Evolutionary conservation across 2,888 invertebrate genomes (phyloP).

Genomic region (Ceratothoa steindachneri): DNA sequence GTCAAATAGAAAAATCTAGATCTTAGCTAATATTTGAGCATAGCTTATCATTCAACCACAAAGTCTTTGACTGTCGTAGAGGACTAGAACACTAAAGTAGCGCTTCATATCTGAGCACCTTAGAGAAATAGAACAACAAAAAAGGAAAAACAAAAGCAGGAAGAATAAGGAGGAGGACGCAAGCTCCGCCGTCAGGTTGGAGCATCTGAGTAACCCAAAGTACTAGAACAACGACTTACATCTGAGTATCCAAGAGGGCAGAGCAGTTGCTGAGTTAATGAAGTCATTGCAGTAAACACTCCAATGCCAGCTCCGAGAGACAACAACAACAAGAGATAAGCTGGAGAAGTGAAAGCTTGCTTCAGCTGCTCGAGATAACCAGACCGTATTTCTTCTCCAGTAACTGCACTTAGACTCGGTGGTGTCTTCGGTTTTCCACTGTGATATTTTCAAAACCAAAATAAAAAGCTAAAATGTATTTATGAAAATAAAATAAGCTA

Average conservation of each 20-base stretch:
- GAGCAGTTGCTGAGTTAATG: slow-evolving; percentile 38
- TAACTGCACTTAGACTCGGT: slow-evolving; percentile 34
- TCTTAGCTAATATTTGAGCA: too few relatives aligned
- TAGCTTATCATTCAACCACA: too few relatives aligned
- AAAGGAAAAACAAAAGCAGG: too few relatives aligned
- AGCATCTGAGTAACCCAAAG: too few relatives aligned
- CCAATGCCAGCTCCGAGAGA: slow-evolving; percentile 35
- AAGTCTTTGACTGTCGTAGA: too few relatives aligned
- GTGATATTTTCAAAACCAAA: neutral
- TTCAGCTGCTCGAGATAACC: slow-evolving; percentile 39
- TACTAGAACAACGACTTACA: slow-evolving; percentile 12
- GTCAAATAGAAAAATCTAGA: too few relatives aligned
- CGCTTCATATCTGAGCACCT: too few relatives aligned
- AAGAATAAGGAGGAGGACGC: too few relatives aligned
- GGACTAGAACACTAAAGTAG: too few relatives aligned
- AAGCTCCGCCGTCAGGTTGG: too few relatives aligned
- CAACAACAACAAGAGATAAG: slow-evolving; percentile 34
- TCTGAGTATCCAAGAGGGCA: slow-evolving; percentile 45
- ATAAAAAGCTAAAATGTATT: neutral
- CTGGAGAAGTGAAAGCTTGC: slow-evolving; percentile 26
- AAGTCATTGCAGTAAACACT: slow-evolving; percentile 32
- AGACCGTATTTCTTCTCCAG: slow-evolving; percentile 14
- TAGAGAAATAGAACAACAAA: too few relatives aligned
- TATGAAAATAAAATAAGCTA: neutral
- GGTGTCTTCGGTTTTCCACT: slow-evolving; percentile 39